These are phyloP conservation scores for Vanacampus margaritifer DNA, from an alignment of 2,113 vertebrate species.

Conservation along the genomic window DNA sequence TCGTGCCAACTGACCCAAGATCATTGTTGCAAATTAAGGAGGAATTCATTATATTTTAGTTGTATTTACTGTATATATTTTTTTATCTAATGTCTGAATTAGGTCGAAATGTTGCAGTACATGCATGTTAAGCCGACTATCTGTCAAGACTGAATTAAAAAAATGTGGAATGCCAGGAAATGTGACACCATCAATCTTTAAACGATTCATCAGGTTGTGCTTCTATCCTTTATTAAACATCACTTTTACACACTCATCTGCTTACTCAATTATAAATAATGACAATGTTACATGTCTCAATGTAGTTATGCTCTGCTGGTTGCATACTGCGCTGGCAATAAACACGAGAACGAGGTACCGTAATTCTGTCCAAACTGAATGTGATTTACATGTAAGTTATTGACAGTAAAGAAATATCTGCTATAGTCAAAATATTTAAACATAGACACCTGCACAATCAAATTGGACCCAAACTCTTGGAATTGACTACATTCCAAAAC, in stretches of 20 bases:
- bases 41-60: neutral
- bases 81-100: slow-evolving; percentile 28
- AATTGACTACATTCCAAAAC: neutral
- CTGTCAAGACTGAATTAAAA: slow-evolving; percentile 1
- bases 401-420: neutral
- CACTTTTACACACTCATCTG: slow-evolving; percentile 29
- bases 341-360: no score
- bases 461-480: neutral
- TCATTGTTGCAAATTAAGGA: slow-evolving; percentile 22
- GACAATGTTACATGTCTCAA: slow-evolving; percentile 18
- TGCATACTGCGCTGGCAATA: slow-evolving; percentile 2
- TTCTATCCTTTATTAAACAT: slow-evolving; percentile 34
- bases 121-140: neutral
- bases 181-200: slow-evolving; percentile 34
- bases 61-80: neutral
- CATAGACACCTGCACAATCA: neutral
- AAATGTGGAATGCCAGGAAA: slow-evolving; percentile 8
- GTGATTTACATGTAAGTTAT: neutral
- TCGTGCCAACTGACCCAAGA: neutral
- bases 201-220: slow-evolving; percentile 4
- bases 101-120: slow-evolving; percentile 12
- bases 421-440: neutral
- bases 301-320: slow-evolving; percentile 27
- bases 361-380: neutral
- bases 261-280: slow-evolving; percentile 38